A percentile compares a stretch with the other conserved stretches of the same genome.
phyloP scores from a whole-genome alignment of 2,113 vertebrate species.

The Sylvilagus bachmani region DNA sequence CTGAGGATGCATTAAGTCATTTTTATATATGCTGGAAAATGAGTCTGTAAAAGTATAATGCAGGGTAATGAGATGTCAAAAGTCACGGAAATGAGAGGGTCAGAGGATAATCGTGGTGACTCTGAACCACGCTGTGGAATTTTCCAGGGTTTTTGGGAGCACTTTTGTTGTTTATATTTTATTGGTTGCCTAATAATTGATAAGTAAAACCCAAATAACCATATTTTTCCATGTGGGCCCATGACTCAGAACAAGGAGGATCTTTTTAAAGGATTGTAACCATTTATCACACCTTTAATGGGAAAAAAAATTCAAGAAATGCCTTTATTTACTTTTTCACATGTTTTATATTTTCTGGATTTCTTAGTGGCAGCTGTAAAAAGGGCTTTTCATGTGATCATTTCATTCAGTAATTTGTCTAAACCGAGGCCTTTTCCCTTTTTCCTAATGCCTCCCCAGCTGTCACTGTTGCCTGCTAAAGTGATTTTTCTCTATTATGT shows the following conservation, averaged over 20 bases:
- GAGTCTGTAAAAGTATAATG: conserved; percentile 63
- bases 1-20: conserved; percentile 33
- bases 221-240: conserved; percentile 78
- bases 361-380: conserved; percentile 83
- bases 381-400: conserved; percentile 83
- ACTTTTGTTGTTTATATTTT: conserved; percentile 77
- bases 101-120: background rate
- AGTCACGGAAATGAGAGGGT: conserved; percentile 45
- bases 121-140: conserved; percentile 58
- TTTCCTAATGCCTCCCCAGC: conserved; percentile 79
- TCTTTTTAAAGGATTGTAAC: conserved; percentile 76
- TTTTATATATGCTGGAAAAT: conserved; percentile 74
- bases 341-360: conserved; percentile 84
- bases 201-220: conserved; percentile 66
- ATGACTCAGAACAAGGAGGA: conserved; percentile 70
- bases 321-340: conserved; percentile 82
- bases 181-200: conserved; percentile 75
- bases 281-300: conserved; percentile 74
- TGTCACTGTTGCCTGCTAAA: conserved; percentile 85
- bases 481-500: conserved; percentile 85
- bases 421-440: conserved; percentile 78
- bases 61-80: conserved; percentile 66
- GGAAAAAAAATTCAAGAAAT: conserved; percentile 67
- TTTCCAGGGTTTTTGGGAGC: conserved; percentile 64
- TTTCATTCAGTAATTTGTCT: conserved; percentile 84